A percentile compares a stretch with the other conserved stretches of the same genome.
phyloP scores from a whole-genome alignment of 2,888 invertebrate genomes.

The Timandra comae region DNA sequence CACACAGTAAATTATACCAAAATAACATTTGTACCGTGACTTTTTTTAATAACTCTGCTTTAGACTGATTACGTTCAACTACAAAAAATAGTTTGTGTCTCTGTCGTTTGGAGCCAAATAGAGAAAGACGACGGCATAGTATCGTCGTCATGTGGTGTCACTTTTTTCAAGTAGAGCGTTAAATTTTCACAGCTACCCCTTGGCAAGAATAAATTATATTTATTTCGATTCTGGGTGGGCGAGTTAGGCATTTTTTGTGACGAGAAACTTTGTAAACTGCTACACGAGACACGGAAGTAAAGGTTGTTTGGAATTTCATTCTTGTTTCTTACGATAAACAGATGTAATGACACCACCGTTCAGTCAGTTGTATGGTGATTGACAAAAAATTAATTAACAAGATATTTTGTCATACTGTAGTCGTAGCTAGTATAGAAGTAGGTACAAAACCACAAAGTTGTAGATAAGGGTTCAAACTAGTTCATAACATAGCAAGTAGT shows the following conservation, averaged over 20 bases:
- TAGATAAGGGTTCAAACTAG: too few species aligned
- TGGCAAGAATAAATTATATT: constrained; percentile 66
- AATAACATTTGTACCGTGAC: constrained; percentile 60
- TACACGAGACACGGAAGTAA: constrained; percentile 58
- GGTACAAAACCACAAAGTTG: too few species aligned
- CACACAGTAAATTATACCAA: too few species aligned
- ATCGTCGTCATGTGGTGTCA: constrained; percentile 58
- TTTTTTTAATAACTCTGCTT: constrained; percentile 54
- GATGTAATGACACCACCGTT: constrained; percentile 42
- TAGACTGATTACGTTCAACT: constrained; percentile 33
- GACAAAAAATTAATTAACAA: too few species aligned
- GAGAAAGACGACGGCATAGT: constrained; percentile 42
- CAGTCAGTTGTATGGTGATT: too few species aligned
- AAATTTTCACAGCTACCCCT: constrained; percentile 70
- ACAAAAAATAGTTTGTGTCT: constrained; percentile 37
- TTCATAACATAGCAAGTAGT: constrained; percentile 1
- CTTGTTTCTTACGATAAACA: constrained; percentile 42
- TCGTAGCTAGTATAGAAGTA: too few species aligned
- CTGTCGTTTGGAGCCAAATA: constrained; percentile 30
- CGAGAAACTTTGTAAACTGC: constrained; percentile 52
- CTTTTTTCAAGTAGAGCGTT: constrained; percentile 59
- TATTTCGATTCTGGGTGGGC: constrained; percentile 72
- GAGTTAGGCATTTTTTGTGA: constrained; percentile 41
- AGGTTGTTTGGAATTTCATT: constrained; percentile 51
- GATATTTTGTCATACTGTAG: too few species aligned